Conservation (phyloP, 2,113 vertebrate species). For the Corythaeola cristata region DNA sequence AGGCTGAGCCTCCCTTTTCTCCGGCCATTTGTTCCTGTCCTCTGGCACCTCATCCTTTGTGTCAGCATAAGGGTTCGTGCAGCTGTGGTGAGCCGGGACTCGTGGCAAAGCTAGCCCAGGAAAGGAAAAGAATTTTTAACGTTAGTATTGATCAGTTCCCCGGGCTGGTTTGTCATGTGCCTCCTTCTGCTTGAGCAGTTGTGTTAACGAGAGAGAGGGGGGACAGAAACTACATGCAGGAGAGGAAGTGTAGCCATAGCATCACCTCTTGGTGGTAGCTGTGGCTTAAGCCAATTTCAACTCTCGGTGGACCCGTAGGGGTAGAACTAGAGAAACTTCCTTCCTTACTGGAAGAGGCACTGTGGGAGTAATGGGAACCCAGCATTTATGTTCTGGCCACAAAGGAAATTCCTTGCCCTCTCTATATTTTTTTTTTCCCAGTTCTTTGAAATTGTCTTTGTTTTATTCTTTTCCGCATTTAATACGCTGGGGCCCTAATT, state of each 20-base stretch:
- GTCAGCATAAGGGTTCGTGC: background rate
- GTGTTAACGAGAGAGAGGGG: background rate
- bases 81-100: background rate
- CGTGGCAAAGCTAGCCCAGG: background rate
- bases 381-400: conserved; percentile 11
- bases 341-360: conserved; percentile 52
- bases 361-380: conserved; percentile 14
- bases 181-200: background rate
- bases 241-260: background rate
- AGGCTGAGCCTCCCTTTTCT: background rate
- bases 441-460: conserved; percentile 33
- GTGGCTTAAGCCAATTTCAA: conserved; percentile 11
- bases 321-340: conserved; percentile 33
- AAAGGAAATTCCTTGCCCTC: conserved; percentile 29
- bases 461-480: background rate
- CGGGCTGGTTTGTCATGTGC: accelerated
- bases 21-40: background rate
- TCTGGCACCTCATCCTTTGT: background rate
- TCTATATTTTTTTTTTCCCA: background rate
- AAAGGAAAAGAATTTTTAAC: background rate
- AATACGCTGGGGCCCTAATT: background rate
- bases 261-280: background rate
- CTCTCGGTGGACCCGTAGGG: background rate
- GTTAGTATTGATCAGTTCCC: background rate
- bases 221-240: background rate